A percentile compares a stretch with the other conserved stretches of the same genome.
These are phyloP conservation scores for Hipposideros armiger DNA, from an alignment of 2,113 vertebrate genomes.

Conservation along the genomic window DNA sequence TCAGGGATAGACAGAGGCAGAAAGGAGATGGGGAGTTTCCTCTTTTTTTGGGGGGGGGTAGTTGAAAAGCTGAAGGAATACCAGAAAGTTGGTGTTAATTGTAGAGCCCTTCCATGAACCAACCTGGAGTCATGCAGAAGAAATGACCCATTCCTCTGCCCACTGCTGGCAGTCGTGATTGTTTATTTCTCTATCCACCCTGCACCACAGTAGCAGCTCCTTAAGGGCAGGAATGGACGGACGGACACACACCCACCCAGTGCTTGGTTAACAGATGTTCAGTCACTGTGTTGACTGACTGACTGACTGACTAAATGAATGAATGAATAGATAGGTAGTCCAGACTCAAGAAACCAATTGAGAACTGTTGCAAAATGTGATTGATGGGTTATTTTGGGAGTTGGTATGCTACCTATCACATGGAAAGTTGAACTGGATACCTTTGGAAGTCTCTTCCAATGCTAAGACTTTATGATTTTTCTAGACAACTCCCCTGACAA, in stretches of 20 bases:
- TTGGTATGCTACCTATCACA: background rate
- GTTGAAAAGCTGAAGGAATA: background rate
- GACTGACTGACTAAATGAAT: background rate
- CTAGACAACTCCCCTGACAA: background rate
- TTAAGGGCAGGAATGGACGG: background rate
- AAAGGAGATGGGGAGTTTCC: background rate
- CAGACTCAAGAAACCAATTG: background rate
- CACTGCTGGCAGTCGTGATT: background rate
- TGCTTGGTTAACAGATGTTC: background rate
- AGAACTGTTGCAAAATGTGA: constrained; percentile 18
- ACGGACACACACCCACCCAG: background rate
- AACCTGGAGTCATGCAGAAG: background rate
- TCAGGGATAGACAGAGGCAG: background rate
- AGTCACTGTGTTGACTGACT: background rate
- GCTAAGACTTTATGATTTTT: background rate
- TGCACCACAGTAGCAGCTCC: background rate
- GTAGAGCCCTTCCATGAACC: background rate
- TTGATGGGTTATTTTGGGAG: background rate
- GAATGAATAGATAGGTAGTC: background rate
- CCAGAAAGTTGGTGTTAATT: background rate
- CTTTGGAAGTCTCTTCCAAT: background rate
- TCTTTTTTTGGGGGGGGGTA: background rate
- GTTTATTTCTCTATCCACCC: background rate
- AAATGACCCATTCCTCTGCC: constrained; percentile 6
- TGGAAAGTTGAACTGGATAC: background rate